Evolutionary conservation across 2,113 vertebrate genomes (phyloP).

Genomic region (Accipiter virgatus): DNA sequence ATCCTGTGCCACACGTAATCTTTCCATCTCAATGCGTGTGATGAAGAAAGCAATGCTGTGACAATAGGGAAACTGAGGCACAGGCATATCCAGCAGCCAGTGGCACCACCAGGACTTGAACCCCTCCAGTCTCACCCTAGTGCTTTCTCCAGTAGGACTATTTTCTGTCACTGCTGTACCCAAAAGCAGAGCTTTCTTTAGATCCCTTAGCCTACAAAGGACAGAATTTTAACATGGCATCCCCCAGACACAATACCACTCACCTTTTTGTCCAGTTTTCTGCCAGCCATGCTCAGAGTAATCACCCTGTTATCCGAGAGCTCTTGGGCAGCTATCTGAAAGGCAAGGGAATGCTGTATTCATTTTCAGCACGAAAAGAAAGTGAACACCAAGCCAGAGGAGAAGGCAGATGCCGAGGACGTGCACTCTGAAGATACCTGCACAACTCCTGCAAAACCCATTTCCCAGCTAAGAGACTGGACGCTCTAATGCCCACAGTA

Average conservation of each 20-base stretch:
- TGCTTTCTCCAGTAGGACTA: background rate
- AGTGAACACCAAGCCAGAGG: background rate
- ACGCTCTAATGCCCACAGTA: background rate
- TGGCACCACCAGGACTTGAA: background rate
- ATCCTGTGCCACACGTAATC: background rate
- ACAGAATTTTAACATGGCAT: background rate
- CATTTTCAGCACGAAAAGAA: background rate
- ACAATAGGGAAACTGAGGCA: background rate
- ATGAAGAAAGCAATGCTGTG: background rate
- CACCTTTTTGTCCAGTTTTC: slow-evolving; percentile 98
- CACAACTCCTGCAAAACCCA: background rate
- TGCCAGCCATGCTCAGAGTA: slow-evolving; percentile 90
- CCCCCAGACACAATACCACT: background rate
- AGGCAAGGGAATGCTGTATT: background rate
- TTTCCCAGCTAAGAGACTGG: background rate
- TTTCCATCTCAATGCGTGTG: rapidly evolving
- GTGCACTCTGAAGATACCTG: rapidly evolving
- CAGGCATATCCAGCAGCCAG: background rate
- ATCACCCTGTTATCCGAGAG: slow-evolving; percentile 98
- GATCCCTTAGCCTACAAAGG: background rate
- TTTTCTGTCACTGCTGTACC: background rate
- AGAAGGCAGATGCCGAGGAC: background rate
- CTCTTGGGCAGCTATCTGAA: slow-evolving; percentile 94
- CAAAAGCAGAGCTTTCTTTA: background rate
- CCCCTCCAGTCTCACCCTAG: background rate